Base-by-base conservation (phyloP, 2,113 vertebrate species). In the Sinosuthora webbiana region DNA sequence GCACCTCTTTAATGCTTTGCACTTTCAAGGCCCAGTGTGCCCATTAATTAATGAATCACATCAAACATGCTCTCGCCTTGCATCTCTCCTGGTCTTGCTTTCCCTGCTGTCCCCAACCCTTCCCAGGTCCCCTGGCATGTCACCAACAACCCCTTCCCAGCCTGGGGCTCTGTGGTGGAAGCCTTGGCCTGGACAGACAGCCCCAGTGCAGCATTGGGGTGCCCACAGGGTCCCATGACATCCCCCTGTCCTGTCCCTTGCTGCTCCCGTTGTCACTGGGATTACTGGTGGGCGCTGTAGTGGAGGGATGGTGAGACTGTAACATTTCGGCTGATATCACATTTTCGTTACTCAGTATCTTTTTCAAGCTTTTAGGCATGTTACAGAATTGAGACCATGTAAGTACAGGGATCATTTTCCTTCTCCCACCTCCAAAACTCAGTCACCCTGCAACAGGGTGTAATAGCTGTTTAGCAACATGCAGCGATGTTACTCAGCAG, bases 351-450 rank as follows among this genome's bases (percentile, higher is more conserved):
- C 71, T 95, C 27, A 2, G 44, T 76, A 87, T 75, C 82, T 81
- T 84, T 90, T 77, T 55, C 94, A 89, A 85, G 95, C 50, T 85
- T 94, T 86, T 14, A 50, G 87, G 22, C 1, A 0, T 27, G 69
- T 84, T 87, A 83, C 3, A 1, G 87, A 87, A 76, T 74, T 85
- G 74, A 94, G 89, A 89, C 79, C 94, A 68, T 7, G 3, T 96
- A 96, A 96, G 67, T 92, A 90, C 59, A 89, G 79, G 91, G 91
- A 95, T 95, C 80, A 57, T 83, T 96, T 96, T 81, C 82, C 83
- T 78, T 90, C 92, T 95, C 91, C 95, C 94, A 84, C 76, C 71
- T 79, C 63, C 13, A 16, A 87, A 88, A 82, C 3, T 11, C 93
- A 92, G 88, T 88, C 89, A 1, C 95, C 79, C 80, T 23, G 7